Percentiles rank a stretch among this genome's conserved stretches.
These are phyloP conservation scores for Rattus norvegicus DNA, from an alignment of 2,113 vertebrate species.

Conservation along the genomic window DNA sequence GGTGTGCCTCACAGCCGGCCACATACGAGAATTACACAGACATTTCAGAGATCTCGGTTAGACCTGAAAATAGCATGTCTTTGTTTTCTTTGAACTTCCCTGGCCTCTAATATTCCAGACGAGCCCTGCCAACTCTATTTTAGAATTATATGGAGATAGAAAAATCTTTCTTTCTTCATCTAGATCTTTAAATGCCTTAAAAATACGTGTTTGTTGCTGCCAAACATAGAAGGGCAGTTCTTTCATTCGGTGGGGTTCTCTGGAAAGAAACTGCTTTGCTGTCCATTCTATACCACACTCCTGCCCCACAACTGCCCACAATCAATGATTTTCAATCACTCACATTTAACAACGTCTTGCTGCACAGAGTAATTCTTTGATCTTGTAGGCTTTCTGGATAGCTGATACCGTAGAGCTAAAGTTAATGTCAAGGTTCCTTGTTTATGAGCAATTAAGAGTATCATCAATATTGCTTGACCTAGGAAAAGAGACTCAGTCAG, in stretches of 20 bases:
- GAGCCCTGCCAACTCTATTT: constrained; percentile 48
- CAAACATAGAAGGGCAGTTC: not conserved
- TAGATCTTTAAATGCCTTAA: constrained; percentile 44
- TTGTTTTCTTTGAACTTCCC: constrained; percentile 43
- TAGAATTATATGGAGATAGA: constrained; percentile 34
- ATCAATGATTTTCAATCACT: not conserved
- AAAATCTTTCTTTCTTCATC: not conserved
- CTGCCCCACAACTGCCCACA: not conserved
- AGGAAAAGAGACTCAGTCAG: not conserved
- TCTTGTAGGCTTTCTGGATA: not conserved
- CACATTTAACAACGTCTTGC: not conserved
- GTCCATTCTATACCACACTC: not conserved
- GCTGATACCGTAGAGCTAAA: not conserved
- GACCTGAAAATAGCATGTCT: constrained; percentile 58
- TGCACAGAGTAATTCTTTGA: constrained; percentile 26
- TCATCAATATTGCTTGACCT: not conserved
- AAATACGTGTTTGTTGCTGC: constrained; percentile 18
- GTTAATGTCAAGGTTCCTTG: not conserved
- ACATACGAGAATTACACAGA: constrained; percentile 48
- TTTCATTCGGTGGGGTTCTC: not conserved
- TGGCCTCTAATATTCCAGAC: constrained; percentile 58
- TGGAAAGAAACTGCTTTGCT: not conserved
- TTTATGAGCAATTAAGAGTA: not conserved
- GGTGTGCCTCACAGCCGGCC: not conserved
- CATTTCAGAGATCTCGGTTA: constrained; percentile 44